Conservation (phyloP, 2,113 vertebrate genomes). For the Phoenicopterus ruber region DNA sequence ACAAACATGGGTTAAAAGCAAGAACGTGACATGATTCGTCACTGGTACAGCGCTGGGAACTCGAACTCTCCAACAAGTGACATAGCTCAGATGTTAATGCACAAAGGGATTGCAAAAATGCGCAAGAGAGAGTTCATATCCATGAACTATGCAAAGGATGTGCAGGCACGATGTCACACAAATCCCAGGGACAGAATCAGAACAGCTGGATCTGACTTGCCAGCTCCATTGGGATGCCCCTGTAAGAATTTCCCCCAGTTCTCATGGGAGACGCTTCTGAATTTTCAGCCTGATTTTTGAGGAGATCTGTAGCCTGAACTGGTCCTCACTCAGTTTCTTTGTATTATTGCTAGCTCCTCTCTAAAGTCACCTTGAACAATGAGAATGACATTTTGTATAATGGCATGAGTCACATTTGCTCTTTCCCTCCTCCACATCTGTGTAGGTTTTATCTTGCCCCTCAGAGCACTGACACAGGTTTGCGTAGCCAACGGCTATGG, state of each 20-base stretch:
- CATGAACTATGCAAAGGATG: not conserved
- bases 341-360: not conserved
- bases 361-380: constrained; percentile 19
- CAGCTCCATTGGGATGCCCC: not conserved
- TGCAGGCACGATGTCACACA: not conserved
- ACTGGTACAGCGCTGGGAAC: fast-evolving
- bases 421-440: constrained; percentile 45
- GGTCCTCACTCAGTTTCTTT: not conserved
- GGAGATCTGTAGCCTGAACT: not conserved
- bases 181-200: not conserved
- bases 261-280: not conserved
- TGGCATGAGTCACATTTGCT: constrained; percentile 28
- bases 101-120: not conserved
- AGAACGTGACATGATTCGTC: fast-evolving
- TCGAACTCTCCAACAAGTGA: not conserved
- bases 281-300: not conserved
- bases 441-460: constrained; percentile 47
- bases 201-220: not conserved
- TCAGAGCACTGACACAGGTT: constrained; percentile 20
- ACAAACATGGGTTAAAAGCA: not conserved
- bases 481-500: not conserved
- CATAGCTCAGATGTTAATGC: not conserved
- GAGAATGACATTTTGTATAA: constrained; percentile 31
- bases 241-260: not conserved
- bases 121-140: not conserved